These are phyloP conservation scores for Microtus pennsylvanicus DNA, from an alignment of 2,113 vertebrate genomes.

Conservation along the genomic window DNA sequence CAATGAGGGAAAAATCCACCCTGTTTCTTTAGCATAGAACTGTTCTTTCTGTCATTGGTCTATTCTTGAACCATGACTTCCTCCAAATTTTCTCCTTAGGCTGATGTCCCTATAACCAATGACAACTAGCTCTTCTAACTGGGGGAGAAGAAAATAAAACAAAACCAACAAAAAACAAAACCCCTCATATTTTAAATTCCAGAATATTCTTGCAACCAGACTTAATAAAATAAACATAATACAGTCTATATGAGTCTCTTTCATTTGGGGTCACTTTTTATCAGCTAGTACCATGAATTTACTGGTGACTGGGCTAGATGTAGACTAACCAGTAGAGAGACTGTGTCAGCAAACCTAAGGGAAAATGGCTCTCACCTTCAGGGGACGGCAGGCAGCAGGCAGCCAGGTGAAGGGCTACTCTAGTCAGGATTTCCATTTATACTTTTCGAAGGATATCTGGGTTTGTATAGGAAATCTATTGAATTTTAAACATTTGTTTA, in stretches of 20 bases:
- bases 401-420: fast-evolving
- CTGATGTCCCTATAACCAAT: neutral
- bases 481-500: neutral
- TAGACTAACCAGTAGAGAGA: neutral
- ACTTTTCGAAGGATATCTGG: neutral
- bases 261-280: neutral
- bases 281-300: neutral
- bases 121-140: neutral
- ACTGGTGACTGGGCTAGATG: neutral
- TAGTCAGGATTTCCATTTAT: neutral
- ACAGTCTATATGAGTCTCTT: neutral
- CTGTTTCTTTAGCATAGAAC: neutral
- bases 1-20: neutral
- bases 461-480: neutral
- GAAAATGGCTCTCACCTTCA: neutral
- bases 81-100: neutral
- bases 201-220: neutral
- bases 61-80: neutral
- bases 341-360: neutral
- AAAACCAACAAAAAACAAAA: neutral
- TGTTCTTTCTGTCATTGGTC: neutral
- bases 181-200: neutral
- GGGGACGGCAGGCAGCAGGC: neutral
- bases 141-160: neutral
- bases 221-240: neutral